Evolutionary conservation across 2,888 invertebrate genomes (phyloP), one percentile per base, ranked within the genome.

Genomic region (Microplitis deprimator): DNA sequence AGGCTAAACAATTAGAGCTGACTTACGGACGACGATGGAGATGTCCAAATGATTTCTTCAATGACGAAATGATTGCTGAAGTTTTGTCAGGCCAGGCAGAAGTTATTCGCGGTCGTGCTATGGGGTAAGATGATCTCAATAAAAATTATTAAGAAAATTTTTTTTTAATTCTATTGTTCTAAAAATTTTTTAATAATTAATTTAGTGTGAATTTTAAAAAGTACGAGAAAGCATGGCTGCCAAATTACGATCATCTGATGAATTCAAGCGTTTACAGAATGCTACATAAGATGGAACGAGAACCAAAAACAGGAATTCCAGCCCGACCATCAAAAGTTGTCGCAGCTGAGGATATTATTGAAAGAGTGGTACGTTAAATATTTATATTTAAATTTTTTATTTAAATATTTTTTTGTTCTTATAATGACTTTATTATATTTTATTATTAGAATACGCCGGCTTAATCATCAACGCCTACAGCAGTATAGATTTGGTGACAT

Each of bases 201-300:
- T 20, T n/a, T 90, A 97, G 97, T 88, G 95, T 97, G 77, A 97
- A 97, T 92, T 97, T 97, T 90, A 93, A 96, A 92, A 97, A 97
- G 90, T 96, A 95, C 90, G 95, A 96, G 87, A 96, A 96, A 85
- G 83, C 83, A 74, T 94, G 94, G 40, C 94, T 95, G 79, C 93
- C 94, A 71, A 93, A 93, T 79, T 91, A 95, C 85, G 94, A 94
- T 83, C 94, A 95, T 88, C 92, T 96, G 82, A 93, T 95, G 90
- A 92, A 94, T 85, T 96, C 96, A 77, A 95, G 95, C 88, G 95
- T 95, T 5, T 96, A 94, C 90, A 94, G 94, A 89, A 90, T 96
- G 88, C 92, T 96, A 78, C 96, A 96, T 90, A 93, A 95, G 84
- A 92, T 94, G 92, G 94, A 94, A 81, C 92, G 92, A 81, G 91